Base-by-base conservation (phyloP, 2,888 invertebrate species). In the Cyrtodaria siliqua region DNA sequence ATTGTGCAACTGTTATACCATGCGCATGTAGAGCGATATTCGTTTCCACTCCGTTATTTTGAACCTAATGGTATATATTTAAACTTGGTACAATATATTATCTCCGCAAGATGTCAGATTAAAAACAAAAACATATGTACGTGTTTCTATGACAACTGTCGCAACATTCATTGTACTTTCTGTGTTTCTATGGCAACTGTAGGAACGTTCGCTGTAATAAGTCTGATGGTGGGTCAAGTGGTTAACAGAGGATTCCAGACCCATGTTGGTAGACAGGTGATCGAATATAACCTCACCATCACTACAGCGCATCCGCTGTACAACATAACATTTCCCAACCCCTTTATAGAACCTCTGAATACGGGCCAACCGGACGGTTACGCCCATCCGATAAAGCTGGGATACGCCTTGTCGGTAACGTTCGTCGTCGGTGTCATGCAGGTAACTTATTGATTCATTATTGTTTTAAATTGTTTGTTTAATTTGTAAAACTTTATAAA, bases 211-310 rank as follows among this genome's bases (percentile, higher is more conserved):
- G 98, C 98, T 1, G 96, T 98, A 0, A 95, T 97, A 42, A 96
- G 97, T 92, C 94, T 98, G 72, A 98, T 98, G 97, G 96, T 97
- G 1, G 97, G 97, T 29, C 96, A 96, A 94, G 95, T 96, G 14
- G 96, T 96, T 2, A 81, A 71, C 59, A 55, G 71, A 16, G 82
- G 81, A 0, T 81, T 78, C 49, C 76, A 29, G 87, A 89, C 64
- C 86, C 90, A 83, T 84, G 87, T 49, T 42, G 87, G 81, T 53
- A 70, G 38, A 23, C 67, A 60, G 23, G 49, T 64, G 4, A 47
- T 63, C 12, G 49, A 59, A 42, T 42, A 23, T 18, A 73, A 53
- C 14, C 29, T 62, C 12, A 24, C 53, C 33, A 53, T 40, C 14
- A 33, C 63, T 3, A 50, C 69, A 1, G 2, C n/a, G 4, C 2